phyloP scores from a whole-genome alignment of 2,888 invertebrate species.

The Sepiola atlantica region DNA sequence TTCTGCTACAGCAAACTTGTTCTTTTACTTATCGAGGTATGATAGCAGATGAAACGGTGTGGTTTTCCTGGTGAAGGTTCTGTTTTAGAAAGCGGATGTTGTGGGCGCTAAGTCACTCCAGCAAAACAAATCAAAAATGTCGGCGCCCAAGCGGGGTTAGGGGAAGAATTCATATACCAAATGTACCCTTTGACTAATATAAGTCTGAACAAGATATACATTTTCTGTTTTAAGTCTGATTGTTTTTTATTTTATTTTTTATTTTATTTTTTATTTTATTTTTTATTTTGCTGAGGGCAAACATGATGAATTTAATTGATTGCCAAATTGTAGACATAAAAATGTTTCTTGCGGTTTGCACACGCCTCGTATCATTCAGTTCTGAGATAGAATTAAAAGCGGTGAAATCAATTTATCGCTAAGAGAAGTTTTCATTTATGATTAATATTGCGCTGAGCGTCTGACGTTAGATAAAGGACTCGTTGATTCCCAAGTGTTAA shows the following conservation, averaged over 20 bases:
- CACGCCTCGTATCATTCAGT: too few species aligned
- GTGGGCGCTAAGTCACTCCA: too few species aligned
- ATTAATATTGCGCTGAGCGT: too few species aligned
- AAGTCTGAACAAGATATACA: not conserved
- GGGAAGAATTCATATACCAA: not conserved
- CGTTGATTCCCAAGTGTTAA: too few species aligned
- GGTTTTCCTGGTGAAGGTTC: not conserved
- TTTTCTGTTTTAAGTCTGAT: not conserved
- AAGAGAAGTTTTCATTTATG: too few species aligned
- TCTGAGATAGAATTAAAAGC: too few species aligned
- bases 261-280: not conserved
- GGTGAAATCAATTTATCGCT: too few species aligned
- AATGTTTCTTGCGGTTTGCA: too few species aligned
- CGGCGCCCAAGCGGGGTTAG: not conserved
- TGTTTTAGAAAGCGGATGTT: not conserved
- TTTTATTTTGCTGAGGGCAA: not conserved
- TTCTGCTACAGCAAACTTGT: not conserved
- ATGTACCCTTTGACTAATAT: not conserved
- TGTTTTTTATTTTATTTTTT: not conserved
- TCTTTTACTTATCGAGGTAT: not conserved
- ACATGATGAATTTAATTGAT: conserved; percentile 16
- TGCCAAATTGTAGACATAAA: not conserved
- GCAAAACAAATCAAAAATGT: too few species aligned
- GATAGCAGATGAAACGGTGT: not conserved
- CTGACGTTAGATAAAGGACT: too few species aligned